A percentile compares a stretch with the other conserved stretches of the same genome.
Conservation (phyloP, 2,888 invertebrate genomes). For the Azorinus chamasolen region DNA sequence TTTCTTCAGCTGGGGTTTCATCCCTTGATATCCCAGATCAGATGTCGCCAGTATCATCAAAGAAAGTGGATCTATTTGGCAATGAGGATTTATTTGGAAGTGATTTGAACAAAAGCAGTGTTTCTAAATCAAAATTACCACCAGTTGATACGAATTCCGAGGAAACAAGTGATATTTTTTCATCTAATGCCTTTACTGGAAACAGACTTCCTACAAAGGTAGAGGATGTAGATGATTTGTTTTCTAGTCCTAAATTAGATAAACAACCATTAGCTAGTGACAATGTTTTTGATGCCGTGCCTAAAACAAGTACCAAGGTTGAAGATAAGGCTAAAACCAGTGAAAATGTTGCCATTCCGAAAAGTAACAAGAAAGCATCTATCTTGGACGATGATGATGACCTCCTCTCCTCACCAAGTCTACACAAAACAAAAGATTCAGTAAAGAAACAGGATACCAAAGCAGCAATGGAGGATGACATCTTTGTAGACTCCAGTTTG, state of each 20-base stretch:
- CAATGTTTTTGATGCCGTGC: slow-evolving; percentile 51
- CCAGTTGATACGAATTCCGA: slow-evolving; percentile 19
- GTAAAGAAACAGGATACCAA: slow-evolving; percentile 26
- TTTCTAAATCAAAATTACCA: slow-evolving; percentile 30
- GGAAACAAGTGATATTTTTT: slow-evolving; percentile 57
- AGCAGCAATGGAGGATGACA: slow-evolving; percentile 26
- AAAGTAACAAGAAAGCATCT: background rate
- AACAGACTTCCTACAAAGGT: slow-evolving; percentile 25
- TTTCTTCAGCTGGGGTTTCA: slow-evolving; percentile 46
- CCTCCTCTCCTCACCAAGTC: slow-evolving; percentile 63
- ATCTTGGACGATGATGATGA: slow-evolving; percentile 55
- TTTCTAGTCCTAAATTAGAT: slow-evolving; percentile 34
- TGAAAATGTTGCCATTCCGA: background rate
- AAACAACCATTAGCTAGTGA: slow-evolving; percentile 24
- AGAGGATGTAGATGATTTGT: slow-evolving; percentile 58
- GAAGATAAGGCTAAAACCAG: slow-evolving; percentile 10
- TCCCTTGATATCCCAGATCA: slow-evolving; percentile 33
- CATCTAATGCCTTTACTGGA: slow-evolving; percentile 31
- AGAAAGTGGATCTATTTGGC: slow-evolving; percentile 74
- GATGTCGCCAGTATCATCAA: background rate
- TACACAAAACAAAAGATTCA: slow-evolving; percentile 54
- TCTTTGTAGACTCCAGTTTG: slow-evolving; percentile 42
- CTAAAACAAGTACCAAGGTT: slow-evolving; percentile 33
- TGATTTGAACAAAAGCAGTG: too few relatives aligned
- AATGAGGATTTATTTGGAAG: slow-evolving; percentile 75